Conservation (phyloP, 2,113 vertebrate genomes). For the Oxygymnocypris stewartii region DNA sequence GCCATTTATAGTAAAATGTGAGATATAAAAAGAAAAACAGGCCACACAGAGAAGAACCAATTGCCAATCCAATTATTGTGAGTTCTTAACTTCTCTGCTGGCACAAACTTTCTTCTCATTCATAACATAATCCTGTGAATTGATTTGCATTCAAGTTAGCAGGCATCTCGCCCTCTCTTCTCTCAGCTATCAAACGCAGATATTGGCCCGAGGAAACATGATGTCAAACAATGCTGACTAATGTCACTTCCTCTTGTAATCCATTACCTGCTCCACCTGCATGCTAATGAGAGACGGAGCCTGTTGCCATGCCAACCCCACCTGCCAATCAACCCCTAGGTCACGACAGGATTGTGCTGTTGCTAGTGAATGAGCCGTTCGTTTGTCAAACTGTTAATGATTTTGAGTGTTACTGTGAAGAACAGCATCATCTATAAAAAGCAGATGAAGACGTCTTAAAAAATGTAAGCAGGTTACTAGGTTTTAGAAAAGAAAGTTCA, state of each 20-base stretch:
- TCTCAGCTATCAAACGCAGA: background rate
- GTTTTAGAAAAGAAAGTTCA: background rate
- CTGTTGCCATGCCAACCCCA: conserved; percentile 19
- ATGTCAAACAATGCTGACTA: conserved; percentile 23
- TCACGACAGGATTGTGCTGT: background rate
- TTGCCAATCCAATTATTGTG: background rate
- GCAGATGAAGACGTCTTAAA: background rate
- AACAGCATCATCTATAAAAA: background rate
- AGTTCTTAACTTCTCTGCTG: background rate
- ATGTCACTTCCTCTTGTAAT: conserved; percentile 26
- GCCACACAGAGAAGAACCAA: background rate
- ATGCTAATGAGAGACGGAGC: conserved; percentile 10
- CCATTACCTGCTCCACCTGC: background rate
- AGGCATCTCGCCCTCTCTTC: background rate
- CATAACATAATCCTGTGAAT: background rate
- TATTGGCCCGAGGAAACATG: conserved; percentile 22
- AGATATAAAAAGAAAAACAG: background rate
- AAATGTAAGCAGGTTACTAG: background rate
- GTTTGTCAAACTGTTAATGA: background rate
- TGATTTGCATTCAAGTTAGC: conserved; percentile 24
- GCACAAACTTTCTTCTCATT: background rate
- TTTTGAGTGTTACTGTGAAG: background rate
- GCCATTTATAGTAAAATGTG: background rate
- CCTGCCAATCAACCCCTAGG: conserved; percentile 10
- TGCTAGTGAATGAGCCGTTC: background rate